These are phyloP conservation scores for Gryllus bimaculatus DNA, from an alignment of 1,140 invertebrate genomes.

Conservation along the genomic window DNA sequence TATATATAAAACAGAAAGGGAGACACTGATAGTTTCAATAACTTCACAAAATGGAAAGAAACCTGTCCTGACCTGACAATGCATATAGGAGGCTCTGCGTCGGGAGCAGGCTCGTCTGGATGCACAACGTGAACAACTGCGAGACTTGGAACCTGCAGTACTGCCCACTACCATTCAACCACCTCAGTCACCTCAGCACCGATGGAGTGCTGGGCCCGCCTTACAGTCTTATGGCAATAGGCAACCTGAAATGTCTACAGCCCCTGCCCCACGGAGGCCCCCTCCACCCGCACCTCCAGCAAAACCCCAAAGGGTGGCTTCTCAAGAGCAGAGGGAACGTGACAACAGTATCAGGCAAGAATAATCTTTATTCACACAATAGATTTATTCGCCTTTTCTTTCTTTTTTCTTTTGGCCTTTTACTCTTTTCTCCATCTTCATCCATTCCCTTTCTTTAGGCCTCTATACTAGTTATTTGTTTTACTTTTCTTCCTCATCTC, in stretches of 20 bases:
- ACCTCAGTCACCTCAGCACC: background rate
- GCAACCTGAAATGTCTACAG: background rate
- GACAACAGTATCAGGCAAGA: slow-evolving; percentile 38
- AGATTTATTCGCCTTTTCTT: too few species aligned
- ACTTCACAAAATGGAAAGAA: background rate
- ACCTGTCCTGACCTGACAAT: background rate
- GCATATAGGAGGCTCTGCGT: background rate
- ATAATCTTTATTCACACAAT: background rate
- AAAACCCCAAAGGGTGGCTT: slow-evolving; percentile 38
- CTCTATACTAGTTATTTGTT: too few species aligned
- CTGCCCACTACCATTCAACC: background rate
- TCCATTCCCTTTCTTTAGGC: background rate
- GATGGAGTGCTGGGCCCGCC: background rate
- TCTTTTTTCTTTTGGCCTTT: too few species aligned
- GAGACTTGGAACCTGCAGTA: background rate
- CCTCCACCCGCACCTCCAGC: slow-evolving; percentile 41
- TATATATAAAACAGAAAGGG: too few species aligned
- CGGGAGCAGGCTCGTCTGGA: background rate
- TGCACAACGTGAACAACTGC: background rate
- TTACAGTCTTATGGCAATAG: background rate
- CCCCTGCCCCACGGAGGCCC: slow-evolving; percentile 26
- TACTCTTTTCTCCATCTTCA: too few species aligned
- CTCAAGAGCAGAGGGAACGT: slow-evolving; percentile 34
- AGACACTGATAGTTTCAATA: too few species aligned
- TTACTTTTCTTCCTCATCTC: too few species aligned